phyloP scores from a whole-genome alignment of 2,797 vertebrate species.

The Yasuhikotakia modesta region DNA sequence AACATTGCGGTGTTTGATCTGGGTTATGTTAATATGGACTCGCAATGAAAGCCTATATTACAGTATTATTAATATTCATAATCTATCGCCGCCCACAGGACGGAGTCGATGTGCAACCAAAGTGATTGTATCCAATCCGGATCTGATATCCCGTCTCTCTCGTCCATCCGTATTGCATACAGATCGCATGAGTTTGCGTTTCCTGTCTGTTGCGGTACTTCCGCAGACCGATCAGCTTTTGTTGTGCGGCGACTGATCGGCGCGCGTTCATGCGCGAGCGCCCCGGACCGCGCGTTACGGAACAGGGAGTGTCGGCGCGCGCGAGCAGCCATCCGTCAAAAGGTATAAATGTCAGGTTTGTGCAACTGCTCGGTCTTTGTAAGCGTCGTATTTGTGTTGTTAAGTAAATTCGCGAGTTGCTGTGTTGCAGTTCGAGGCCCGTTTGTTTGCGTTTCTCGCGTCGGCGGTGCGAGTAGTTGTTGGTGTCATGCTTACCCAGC shows the following conservation, averaged over 20 bases:
- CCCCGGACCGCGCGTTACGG: constrained; percentile 5
- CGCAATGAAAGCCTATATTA: no score
- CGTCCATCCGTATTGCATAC: not conserved
- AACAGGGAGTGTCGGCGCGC: constrained; percentile 51
- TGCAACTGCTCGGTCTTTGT: not conserved
- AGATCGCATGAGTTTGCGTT: not conserved
- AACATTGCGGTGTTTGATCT: no score
- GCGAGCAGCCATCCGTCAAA: not conserved
- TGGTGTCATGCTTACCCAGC: not conserved
- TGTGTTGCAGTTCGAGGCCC: constrained; percentile 1
- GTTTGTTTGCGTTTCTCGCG: constrained; percentile 10
- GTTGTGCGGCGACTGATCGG: constrained; percentile 30
- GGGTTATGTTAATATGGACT: no score
- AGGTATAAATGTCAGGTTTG: constrained; percentile 36
- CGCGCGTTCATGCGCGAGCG: constrained; percentile 30
- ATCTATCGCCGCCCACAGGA: not conserved
- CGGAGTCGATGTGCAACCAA: constrained; percentile 28
- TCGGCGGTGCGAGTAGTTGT: constrained; percentile 6
- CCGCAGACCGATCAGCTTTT: constrained; percentile 28
- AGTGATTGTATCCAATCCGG: not conserved
- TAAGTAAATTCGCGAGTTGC: not conserved
- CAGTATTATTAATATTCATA: constrained; percentile 21
- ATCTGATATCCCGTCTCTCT: not conserved
- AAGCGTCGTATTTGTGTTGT: not conserved
- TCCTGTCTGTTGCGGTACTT: constrained; percentile 34